Base-by-base conservation (phyloP, 1,140 invertebrate genomes). In the Penaeus indicus region DNA sequence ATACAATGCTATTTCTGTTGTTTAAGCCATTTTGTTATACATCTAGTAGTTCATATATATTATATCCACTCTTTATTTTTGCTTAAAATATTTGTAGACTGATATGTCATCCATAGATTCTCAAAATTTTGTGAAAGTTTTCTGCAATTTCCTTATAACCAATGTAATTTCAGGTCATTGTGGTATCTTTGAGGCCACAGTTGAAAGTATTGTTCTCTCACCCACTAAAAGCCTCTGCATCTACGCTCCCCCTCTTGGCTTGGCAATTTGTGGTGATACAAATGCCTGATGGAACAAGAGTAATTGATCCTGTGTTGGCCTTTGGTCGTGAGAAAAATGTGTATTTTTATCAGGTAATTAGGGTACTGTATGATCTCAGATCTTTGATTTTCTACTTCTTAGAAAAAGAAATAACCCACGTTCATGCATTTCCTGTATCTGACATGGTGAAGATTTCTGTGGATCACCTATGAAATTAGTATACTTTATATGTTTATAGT, bases 191-290 rank as follows among this genome's bases (percentile, higher is more conserved):
- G 89, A 94, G 95, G 90, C 97, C 97, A 16, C 94, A 95, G 87
- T 94, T 97, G 90, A 94, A 95, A 88, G 95, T 96, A 22, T 93
- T 96, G 62, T 94, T 95, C 91, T 95, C 95, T 27, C 94, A 95
- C 92, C 92, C 94, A 3, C 92, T 96, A 86, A 93, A 91, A 92
- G 91, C 91, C 81, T 91, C 91, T 84, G 91, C 93, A 19, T 91
- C 92, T 27, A 93, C 93, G 10, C 94, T 98, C 22, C 98, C 98
- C 0, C 94, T 99, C 63, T 92, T 99, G 13, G 95, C 97, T 5
- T 99, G 98, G 98, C 96, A 99, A 94, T 95, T 98, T 94, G 96
- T 97, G 67, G 94, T 97, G 32, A 96, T 98, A 92, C 96, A 97
- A 92, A 94, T 96, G 88, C 94, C 95, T 81, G 94, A 96, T 92